Conservation (phyloP, 2,113 vertebrate species). For the Chloropsis cyanopogon region DNA sequence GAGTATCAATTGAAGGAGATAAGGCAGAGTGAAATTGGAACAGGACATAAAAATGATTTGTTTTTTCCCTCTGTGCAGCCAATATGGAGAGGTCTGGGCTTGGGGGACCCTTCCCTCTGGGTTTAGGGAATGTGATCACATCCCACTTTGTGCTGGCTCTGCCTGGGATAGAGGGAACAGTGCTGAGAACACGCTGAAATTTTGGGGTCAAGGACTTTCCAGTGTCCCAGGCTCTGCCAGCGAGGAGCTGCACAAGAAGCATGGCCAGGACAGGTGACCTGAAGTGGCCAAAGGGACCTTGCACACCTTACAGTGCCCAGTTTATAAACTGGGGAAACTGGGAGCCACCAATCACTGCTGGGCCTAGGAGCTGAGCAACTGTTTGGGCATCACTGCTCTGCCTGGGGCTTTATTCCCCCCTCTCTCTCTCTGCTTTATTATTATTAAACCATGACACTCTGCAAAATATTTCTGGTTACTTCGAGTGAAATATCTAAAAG, state of each 20-base stretch:
- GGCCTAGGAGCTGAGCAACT: not conserved
- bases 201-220: too few relatives aligned
- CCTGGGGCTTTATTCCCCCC: not conserved
- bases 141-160: not conserved
- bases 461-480: not conserved
- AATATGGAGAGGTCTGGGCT: not conserved
- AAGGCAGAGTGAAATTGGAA: not conserved
- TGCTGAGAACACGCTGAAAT: not conserved
- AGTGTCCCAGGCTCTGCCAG: not conserved
- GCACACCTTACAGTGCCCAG: not conserved
- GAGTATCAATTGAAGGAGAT: not conserved
- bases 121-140: not conserved
- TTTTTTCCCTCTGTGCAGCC: not conserved
- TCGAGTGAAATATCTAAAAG: not conserved
- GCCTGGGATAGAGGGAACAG: not conserved
- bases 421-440: not conserved
- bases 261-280: not conserved
- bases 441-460: not conserved
- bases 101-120: not conserved
- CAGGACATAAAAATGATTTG: not conserved
- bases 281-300: not conserved
- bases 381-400: not conserved
- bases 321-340: not conserved
- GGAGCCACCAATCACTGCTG: not conserved
- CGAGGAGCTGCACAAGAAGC: not conserved